phyloP scores from a whole-genome alignment of 2,797 vertebrate species.

The Caiman crocodilus region DNA sequence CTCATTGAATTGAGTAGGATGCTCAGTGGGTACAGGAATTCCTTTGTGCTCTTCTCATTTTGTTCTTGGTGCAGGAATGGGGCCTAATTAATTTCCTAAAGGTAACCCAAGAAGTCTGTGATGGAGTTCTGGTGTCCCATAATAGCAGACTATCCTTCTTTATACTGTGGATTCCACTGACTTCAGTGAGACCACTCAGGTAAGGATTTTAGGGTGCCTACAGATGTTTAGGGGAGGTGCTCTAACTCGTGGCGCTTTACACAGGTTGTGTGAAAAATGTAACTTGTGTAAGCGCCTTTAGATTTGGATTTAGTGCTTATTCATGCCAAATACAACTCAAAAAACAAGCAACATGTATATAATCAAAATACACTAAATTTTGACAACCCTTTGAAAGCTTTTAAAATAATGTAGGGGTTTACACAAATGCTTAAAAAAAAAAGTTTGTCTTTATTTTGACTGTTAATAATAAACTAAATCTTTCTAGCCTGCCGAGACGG shows the following conservation, averaged over 20 bases:
- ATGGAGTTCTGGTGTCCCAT: background rate
- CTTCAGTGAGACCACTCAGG: fast-evolving
- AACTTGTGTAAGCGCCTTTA: too few species aligned
- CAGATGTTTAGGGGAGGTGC: too few species aligned
- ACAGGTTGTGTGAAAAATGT: background rate
- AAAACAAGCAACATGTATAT: background rate
- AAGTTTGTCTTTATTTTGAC: conserved; percentile 53
- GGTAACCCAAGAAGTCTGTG: background rate
- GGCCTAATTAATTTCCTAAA: background rate
- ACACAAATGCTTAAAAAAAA: conserved; percentile 35
- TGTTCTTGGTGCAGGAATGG: background rate
- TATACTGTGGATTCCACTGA: background rate
- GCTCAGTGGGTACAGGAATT: fast-evolving
- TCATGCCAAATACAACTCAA: background rate
- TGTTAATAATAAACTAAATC: conserved; percentile 41
- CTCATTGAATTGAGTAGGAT: background rate
- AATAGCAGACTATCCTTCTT: background rate
- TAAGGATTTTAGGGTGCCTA: background rate
- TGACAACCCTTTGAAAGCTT: conserved; percentile 7
- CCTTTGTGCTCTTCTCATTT: background rate
- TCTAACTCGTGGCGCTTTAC: background rate
- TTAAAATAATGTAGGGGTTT: conserved; percentile 52
- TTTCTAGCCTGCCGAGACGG: conserved; percentile 30
- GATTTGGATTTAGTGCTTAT: too few species aligned
- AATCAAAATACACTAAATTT: background rate